Evolutionary conservation across 2,113 vertebrate genomes (phyloP), one percentile per base, ranked within the genome.

Genomic region (Amphilophus citrinellus): DNA sequence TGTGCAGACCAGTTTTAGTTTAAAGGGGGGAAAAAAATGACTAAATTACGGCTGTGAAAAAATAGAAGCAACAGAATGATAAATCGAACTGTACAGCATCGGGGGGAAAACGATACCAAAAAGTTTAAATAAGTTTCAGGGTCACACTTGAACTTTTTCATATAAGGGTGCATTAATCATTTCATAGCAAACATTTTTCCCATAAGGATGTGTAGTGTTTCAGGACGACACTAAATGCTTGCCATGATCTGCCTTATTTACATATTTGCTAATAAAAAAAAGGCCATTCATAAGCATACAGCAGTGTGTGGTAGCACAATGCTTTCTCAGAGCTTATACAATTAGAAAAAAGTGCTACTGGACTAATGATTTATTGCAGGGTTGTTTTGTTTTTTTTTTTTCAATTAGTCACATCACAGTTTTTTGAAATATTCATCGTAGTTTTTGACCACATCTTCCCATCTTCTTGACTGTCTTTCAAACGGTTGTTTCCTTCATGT

Each of bases 171-270:
- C 24, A 80, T 63, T 53, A n/a, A 79, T 83, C 37, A 83, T 66
- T 79, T 86, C 58, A 80, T 61, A 68, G 71, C 84, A 87, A 89
- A 89, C 84, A 85, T 60, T 73, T 53, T 42, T 50, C 24, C 65
- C 7, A 27, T n/a, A 42, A 39, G 84, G 73, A 86, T 56, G 39
- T 83, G 87, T 93, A 94, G 94, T 94, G 93, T 93, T 90, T 89
- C 37, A 1, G 79, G 87, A 77, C 30, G 76, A 90, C 84, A 87
- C 88, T 81, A 83, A 80, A 87, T 84, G 77, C 39, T 90, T 84
- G 61, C 87, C 77, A 81, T 73, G 32, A 68, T 57, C 58, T 88
- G 80, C 61, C 71, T 79, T 65, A 77, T 78, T 79, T 53, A 35
- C 15, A 71, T 37, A 42, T 22, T 77, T 60, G 79, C 77, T 83